A percentile compares a stretch with the other conserved stretches of the same genome.
Conservation (phyloP, 2,113 vertebrate species). For the Bambusicola thoracicus region DNA sequence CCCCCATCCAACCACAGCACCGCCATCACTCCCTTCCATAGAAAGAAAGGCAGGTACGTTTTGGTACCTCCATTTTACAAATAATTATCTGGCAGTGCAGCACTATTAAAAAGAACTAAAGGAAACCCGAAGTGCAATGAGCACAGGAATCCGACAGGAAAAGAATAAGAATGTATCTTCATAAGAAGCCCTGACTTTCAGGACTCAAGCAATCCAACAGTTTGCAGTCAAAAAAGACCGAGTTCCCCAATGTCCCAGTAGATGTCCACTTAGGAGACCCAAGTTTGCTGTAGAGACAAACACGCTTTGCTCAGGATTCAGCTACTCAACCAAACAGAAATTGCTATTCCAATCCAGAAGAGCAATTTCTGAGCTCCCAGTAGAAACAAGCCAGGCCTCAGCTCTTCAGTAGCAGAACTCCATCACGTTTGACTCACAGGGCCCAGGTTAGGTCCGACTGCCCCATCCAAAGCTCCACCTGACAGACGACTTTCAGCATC, state of each 20-base stretch:
- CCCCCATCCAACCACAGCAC: rapidly evolving
- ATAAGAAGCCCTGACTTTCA: neutral
- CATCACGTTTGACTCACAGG: neutral
- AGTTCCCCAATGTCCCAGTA: neutral
- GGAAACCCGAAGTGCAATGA: neutral
- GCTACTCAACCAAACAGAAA: neutral
- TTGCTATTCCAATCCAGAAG: neutral
- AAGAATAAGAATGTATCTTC: neutral
- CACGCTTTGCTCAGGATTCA: neutral
- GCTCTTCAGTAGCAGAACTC: neutral
- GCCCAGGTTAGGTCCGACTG: neutral
- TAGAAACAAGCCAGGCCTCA: neutral
- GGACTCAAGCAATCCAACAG: too few relatives aligned
- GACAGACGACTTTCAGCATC: neutral
- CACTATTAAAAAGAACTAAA: neutral
- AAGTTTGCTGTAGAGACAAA: neutral
- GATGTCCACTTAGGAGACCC: neutral
- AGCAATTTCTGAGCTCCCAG: neutral
- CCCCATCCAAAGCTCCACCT: neutral
- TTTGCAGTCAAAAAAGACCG: neutral
- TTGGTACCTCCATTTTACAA: neutral
- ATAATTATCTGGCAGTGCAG: neutral
- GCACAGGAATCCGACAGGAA: neutral
- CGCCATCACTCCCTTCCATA: neutral
- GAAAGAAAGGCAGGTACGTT: neutral